Percentiles rank a stretch among this genome's conserved stretches.
These are phyloP conservation scores for Ochotona princeps DNA, from an alignment of 2,113 vertebrate genomes.

Conservation along the genomic window DNA sequence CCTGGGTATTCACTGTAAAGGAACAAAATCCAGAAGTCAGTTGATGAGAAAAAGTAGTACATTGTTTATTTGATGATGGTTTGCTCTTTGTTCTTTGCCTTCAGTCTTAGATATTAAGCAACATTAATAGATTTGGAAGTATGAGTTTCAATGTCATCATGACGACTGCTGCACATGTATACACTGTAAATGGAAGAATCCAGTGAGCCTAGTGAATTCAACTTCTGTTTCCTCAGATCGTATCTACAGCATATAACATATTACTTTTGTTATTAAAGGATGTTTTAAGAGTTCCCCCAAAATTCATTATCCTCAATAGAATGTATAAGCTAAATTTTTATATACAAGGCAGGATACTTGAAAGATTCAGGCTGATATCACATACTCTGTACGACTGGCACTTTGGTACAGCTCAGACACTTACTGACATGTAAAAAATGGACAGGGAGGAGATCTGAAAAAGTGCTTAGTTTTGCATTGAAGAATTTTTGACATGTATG, in stretches of 20 bases:
- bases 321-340: slow-evolving; percentile 44
- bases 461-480: neutral
- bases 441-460: neutral
- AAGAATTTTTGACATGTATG: neutral
- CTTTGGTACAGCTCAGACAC: neutral
- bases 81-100: neutral
- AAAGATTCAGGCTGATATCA: slow-evolving; percentile 6
- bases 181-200: neutral
- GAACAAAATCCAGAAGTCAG: neutral
- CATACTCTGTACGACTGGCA: slow-evolving; percentile 3
- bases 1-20: neutral
- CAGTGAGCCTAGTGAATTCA: neutral
- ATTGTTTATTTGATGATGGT: neutral
- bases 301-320: slow-evolving; percentile 21
- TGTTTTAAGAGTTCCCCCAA: slow-evolving; percentile 37
- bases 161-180: neutral
- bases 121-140: neutral
- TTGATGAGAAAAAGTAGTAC: neutral
- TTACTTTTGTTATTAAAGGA: neutral
- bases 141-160: neutral
- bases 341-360: slow-evolving; percentile 43
- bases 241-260: neutral
- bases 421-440: slow-evolving; percentile 47
- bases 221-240: slow-evolving; percentile 31
- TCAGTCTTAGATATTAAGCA: neutral